Evolutionary conservation across 2,888 invertebrate genomes (phyloP).

Genomic region (Ferdinandea cuprea): DNA sequence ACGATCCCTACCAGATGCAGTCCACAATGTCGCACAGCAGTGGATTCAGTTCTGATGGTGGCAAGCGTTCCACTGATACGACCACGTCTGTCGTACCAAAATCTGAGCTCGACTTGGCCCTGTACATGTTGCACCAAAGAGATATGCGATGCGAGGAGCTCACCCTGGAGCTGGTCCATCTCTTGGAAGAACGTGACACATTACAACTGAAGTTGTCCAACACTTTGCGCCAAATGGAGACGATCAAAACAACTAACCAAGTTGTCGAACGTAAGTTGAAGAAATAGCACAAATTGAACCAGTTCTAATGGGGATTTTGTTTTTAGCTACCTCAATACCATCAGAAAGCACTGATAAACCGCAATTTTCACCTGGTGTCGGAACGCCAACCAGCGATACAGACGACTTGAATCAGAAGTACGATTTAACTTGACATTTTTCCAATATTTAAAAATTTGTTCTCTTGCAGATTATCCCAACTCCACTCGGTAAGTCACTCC

Average conservation of each 20-base stretch:
- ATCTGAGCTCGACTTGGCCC: slow-evolving; percentile 90
- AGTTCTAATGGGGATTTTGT: too few species aligned
- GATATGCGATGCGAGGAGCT: slow-evolving; percentile 94
- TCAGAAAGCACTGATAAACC: slow-evolving; percentile 70
- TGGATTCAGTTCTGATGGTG: slow-evolving; percentile 57
- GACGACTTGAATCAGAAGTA: slow-evolving; percentile 81
- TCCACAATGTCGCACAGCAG: slow-evolving; percentile 78
- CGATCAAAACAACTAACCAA: slow-evolving; percentile 80
- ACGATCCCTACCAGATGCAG: slow-evolving; percentile 82
- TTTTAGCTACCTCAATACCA: slow-evolving; percentile 62
- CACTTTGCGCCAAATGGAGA: slow-evolving; percentile 90
- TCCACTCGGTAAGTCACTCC: slow-evolving; percentile 89
- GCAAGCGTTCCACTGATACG: slow-evolving; percentile 32
- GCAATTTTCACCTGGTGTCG: slow-evolving; percentile 64
- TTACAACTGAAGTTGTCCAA: slow-evolving; percentile 92
- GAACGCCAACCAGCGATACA: slow-evolving; percentile 55
- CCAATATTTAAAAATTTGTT: background rate
- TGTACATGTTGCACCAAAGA: slow-evolving; percentile 93
- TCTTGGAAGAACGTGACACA: slow-evolving; percentile 93
- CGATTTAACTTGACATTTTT: slow-evolving; percentile 16
- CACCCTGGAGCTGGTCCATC: slow-evolving; percentile 91
- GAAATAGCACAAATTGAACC: too few species aligned
- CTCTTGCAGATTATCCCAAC: slow-evolving; percentile 85
- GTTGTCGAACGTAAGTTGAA: slow-evolving; percentile 77
- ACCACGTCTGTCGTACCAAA: slow-evolving; percentile 79